Base-by-base conservation (phyloP, 2,888 invertebrate species). In the Spatulosminthurus flaviceps region DNA sequence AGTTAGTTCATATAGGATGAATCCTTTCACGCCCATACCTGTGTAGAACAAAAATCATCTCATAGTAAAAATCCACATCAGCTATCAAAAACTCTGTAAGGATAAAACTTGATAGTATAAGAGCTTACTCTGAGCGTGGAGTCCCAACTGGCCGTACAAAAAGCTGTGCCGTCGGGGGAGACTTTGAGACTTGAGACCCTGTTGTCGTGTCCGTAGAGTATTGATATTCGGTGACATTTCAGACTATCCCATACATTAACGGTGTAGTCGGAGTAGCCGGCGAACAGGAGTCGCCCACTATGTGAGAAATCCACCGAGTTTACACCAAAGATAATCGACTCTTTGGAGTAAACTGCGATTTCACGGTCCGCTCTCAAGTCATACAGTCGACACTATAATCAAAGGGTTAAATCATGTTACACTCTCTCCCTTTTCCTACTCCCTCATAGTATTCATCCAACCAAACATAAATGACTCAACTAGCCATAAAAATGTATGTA, bases 211-310 rank as follows among this genome's bases (percentile, higher is more conserved):
- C 97, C 97, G 88, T 96, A 96, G 79, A 98, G 89, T 85, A 97
- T 91, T 87, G 95, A 93, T 72, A 97, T 93, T 82, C 98, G 91
- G 86, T 92, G 92, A 85, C 95, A 96, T 88, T 98, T 98, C 83
- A 99, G 90, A 51, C 97, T 96, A 89, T 99, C 99, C 99, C 99
- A 99, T 43, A 97, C 94, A 89, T 97, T 96, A 77, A 98, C 96
- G 43, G 97, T 98, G 89, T 98, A 97, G 89, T 99, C 99, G 88
- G 97, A 96, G 90, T 99, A 98, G 80, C 98, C 99, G 86, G 98
- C 97, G 90, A 99, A 98, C 86, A 99, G 89, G 83, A 99, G 90
- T 22, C 99, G 94, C 91, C 94, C 96, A 88, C 97, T 97, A 69
- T 97, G 92, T 81, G 97, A 97, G 88, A 99, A 96, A 89, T 99